Percentiles rank a stretch among this genome's conserved stretches.
Conservation (phyloP, 2,888 invertebrate genomes). For the Watsonalla binaria region DNA sequence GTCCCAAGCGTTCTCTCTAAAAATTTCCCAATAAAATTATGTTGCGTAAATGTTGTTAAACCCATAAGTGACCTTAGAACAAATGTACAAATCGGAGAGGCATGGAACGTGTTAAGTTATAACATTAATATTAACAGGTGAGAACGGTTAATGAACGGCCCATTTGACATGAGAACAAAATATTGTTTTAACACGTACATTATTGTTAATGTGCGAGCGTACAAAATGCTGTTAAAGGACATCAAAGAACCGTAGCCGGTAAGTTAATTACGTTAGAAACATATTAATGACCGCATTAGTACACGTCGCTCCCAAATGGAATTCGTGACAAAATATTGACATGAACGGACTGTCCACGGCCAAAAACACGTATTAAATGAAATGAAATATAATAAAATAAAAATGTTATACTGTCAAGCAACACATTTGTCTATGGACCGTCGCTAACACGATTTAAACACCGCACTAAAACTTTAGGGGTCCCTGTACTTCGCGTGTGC, state of each 20-base stretch:
- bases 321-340: constrained; percentile 78
- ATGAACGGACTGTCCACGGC: constrained; percentile 37
- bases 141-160: constrained; percentile 23
- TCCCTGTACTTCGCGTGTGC: constrained; percentile 10
- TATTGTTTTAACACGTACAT: constrained; percentile 43
- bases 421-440: constrained; percentile 63
- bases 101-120: background rate
- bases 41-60: background rate
- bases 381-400: constrained; percentile 49
- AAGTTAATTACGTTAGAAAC: constrained; percentile 67
- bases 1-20: too few species aligned
- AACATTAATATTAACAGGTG: constrained; percentile 9
- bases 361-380: constrained; percentile 64
- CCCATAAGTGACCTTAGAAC: background rate
- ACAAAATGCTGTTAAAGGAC: constrained; percentile 43
- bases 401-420: constrained; percentile 53
- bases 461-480: constrained; percentile 42
- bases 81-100: background rate
- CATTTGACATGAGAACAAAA: constrained; percentile 34
- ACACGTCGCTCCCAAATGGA: constrained; percentile 60
- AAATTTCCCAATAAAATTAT: background rate
- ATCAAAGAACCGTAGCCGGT: constrained; percentile 53
- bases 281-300: constrained; percentile 73
- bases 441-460: constrained; percentile 65
- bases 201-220: constrained; percentile 26